Conservation (phyloP, 2,888 invertebrate genomes). For the Brachyopa scutellaris region DNA sequence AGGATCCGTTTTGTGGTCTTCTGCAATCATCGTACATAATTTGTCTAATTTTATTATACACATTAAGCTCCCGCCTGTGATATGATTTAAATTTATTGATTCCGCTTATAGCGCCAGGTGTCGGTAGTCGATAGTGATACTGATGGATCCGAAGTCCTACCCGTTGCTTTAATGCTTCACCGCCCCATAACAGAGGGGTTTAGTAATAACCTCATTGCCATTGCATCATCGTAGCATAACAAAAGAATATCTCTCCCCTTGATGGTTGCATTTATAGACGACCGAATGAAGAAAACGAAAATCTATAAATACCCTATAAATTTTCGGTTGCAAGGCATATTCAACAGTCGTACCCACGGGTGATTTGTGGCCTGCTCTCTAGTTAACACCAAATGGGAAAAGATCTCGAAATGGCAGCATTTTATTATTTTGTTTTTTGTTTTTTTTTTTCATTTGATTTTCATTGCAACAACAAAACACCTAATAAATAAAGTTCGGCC, state of each 20-base stretch:
- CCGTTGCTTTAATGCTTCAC: not conserved
- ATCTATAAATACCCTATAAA: slow-evolving; percentile 1
- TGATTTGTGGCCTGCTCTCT: slow-evolving; percentile 63
- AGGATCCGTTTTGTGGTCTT: no score
- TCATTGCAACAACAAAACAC: not conserved
- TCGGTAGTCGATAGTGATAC: no score
- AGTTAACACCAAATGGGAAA: slow-evolving; percentile 63
- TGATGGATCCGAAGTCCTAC: not conserved
- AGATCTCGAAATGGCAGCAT: slow-evolving; percentile 33
- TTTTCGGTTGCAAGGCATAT: slow-evolving; percentile 18
- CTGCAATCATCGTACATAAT: no score
- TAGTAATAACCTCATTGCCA: slow-evolving; percentile 7
- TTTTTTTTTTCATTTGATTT: no score
- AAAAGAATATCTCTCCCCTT: slow-evolving; percentile 1
- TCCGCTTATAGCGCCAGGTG: no score
- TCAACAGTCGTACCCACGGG: slow-evolving; percentile 17
- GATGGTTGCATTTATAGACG: not conserved
- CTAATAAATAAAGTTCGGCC: slow-evolving; percentile 27
- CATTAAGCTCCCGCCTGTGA: no score
- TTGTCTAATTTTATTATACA: no score
- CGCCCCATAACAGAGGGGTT: not conserved
- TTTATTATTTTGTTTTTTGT: not conserved
- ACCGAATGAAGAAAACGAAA: not conserved
- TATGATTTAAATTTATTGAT: no score
- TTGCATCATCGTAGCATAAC: slow-evolving; percentile 10